Evolutionary conservation across 2,113 vertebrate genomes (phyloP).

Genomic region (Ardeotis arabs): DNA sequence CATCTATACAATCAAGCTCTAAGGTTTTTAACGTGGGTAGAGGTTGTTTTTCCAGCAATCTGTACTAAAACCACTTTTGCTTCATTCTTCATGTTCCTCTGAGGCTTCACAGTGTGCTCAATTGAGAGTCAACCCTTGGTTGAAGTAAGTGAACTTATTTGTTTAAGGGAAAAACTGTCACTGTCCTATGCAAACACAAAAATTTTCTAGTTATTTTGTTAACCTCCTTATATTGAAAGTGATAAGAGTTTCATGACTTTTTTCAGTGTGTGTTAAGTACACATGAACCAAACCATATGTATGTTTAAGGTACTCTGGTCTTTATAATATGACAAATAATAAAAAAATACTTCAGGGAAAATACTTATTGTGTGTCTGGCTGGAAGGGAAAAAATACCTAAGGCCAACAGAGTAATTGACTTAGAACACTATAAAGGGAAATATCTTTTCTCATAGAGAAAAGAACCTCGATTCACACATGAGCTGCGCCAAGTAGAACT

Average conservation of each 20-base stretch:
- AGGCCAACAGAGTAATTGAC: background rate
- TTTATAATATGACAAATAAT: background rate
- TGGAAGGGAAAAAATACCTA: background rate
- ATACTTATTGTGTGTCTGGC: background rate
- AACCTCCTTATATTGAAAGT: background rate
- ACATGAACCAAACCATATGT: background rate
- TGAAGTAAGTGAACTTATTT: background rate
- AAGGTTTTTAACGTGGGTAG: background rate
- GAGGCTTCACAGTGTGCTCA: background rate
- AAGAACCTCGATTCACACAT: background rate
- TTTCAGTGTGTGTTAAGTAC: background rate
- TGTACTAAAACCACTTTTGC: background rate
- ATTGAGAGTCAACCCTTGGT: background rate
- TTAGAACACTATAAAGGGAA: slow-evolving; percentile 13
- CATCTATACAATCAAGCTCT: background rate
- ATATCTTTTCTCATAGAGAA: slow-evolving; percentile 10
- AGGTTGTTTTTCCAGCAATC: background rate
- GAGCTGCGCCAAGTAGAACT: background rate
- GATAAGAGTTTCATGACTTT: background rate
- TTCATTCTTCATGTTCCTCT: background rate
- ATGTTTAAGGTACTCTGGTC: background rate
- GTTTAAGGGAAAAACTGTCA: background rate
- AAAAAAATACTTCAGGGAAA: background rate
- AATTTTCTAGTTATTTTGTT: background rate
- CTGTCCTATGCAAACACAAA: background rate